Evolutionary conservation across 2,113 vertebrate species (phyloP), one percentile per base, ranked within the genome.

Genomic region (Speoplatyrhinus poulsoni): DNA sequence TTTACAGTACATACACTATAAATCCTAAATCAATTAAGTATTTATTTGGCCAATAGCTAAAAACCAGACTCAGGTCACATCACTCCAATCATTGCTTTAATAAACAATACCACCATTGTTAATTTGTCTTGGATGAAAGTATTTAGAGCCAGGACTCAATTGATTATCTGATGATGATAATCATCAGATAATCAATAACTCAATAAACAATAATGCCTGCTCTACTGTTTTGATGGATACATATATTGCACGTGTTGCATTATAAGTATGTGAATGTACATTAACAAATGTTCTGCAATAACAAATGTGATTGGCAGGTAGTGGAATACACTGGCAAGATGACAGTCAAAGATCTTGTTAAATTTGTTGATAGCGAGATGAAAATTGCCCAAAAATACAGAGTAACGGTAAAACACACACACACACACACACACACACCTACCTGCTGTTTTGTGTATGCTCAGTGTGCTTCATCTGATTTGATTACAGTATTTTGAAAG

Each of bases 301-400:
- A 66, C 16, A 26, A 26, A 55, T 65, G 17, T 69, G 36, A 46
- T 57, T 67, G 3, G 46, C 76, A 94, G 93, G 48, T 88, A 64
- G 66, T 92, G 73, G 36, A 87, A 74, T 94, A 94, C 69, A 68
- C 69, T 0, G 93, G 92, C 3, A 77, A 84, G 48, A 77, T 26
- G 73, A 88, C 74, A 8, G 13, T 93, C 70, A 86, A 90, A 46
- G 74, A 85, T 17, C 76, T 94, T 67, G 47, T 87, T 12, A 76
- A 74, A 56, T 94, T 92, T 85, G 13, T 93, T 15, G 82, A 92
- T 46, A 75, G 71, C 65, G 91, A 93, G 69, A 87, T 91, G 76
- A 68, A 83, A 50, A 84, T 82, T 67, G 92, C 92, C 66, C 91
- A 88, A 70, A 86, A 70, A 62, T 41, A 89, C 55, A 90, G 88